These are phyloP conservation scores for Scolopax rusticola DNA, from an alignment of 2,797 vertebrate genomes.

Conservation along the genomic window DNA sequence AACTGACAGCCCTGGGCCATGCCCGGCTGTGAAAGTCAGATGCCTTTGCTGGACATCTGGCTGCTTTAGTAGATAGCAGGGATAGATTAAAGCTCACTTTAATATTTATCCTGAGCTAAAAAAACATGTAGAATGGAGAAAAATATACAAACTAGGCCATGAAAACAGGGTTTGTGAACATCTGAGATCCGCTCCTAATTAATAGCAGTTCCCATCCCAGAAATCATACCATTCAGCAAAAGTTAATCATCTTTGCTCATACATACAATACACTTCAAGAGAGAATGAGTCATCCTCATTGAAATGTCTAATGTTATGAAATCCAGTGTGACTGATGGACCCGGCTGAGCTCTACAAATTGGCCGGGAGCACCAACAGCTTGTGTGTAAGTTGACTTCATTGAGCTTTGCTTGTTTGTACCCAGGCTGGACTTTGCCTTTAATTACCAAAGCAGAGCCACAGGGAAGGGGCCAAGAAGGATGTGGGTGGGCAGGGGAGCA, in stretches of 20 bases:
- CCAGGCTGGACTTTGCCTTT: neutral
- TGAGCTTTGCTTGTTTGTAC: neutral
- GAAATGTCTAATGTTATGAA: slow-evolving; percentile 71
- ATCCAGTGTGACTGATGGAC: slow-evolving; percentile 69
- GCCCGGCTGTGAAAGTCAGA: neutral
- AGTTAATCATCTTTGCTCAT: slow-evolving; percentile 74
- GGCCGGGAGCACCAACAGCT: neutral
- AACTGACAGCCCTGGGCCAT: neutral
- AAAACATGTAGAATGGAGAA: slow-evolving; percentile 4
- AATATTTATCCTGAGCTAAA: slow-evolving; percentile 19
- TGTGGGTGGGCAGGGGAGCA: neutral
- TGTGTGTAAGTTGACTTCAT: neutral
- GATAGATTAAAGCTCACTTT: neutral
- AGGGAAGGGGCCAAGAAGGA: neutral
- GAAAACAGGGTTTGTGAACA: slow-evolving; percentile 53
- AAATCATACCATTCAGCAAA: slow-evolving; percentile 75
- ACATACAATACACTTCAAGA: slow-evolving; percentile 66
- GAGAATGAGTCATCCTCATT: slow-evolving; percentile 70
- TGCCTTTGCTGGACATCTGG: neutral
- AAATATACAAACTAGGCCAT: slow-evolving; percentile 60
- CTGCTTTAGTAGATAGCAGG: neutral
- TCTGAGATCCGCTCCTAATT: slow-evolving; percentile 70
- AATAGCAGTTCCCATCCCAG: slow-evolving; percentile 65
- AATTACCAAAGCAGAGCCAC: neutral
- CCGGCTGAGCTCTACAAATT: slow-evolving; percentile 52